Percentiles rank a stretch among this genome's conserved stretches.
Conservation (phyloP, 2,888 invertebrate genomes). For the Eucera pruinosa region DNA sequence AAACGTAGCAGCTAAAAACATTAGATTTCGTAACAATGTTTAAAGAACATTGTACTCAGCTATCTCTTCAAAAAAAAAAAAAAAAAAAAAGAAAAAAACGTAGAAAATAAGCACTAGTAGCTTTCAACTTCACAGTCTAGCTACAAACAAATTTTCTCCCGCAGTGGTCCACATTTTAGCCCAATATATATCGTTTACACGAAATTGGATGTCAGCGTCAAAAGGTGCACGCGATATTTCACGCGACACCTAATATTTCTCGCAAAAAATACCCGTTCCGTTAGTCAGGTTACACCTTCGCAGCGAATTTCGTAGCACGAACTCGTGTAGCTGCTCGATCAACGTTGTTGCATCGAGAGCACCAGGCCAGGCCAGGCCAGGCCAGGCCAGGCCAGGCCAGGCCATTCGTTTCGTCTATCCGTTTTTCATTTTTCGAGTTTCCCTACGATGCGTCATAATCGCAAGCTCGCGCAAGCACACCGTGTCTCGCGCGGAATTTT, state of each 20-base stretch:
- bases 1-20: too few relatives aligned
- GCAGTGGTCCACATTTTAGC: not conserved
- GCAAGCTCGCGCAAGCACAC: not conserved
- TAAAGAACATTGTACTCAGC: too few relatives aligned
- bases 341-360: constrained; percentile 12
- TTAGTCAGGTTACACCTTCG: not conserved
- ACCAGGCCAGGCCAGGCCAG: not conserved
- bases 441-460: constrained; percentile 28
- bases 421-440: constrained; percentile 17
- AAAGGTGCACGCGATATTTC: constrained; percentile 26
- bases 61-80: not conserved
- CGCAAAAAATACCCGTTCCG: not conserved
- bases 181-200: constrained; percentile 14
- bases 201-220: constrained; percentile 18
- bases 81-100: too few relatives aligned
- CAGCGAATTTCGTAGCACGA: constrained; percentile 4
- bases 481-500: not conserved
- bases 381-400: too few relatives aligned
- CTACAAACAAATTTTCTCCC: not conserved
- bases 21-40: too few relatives aligned
- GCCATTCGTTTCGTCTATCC: not conserved
- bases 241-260: constrained; percentile 12
- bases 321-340: constrained; percentile 13
- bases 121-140: not conserved
- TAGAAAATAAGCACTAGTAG: too few relatives aligned